Conservation (phyloP, 2,797 vertebrate species). For the Pagetopsis macropterus region DNA sequence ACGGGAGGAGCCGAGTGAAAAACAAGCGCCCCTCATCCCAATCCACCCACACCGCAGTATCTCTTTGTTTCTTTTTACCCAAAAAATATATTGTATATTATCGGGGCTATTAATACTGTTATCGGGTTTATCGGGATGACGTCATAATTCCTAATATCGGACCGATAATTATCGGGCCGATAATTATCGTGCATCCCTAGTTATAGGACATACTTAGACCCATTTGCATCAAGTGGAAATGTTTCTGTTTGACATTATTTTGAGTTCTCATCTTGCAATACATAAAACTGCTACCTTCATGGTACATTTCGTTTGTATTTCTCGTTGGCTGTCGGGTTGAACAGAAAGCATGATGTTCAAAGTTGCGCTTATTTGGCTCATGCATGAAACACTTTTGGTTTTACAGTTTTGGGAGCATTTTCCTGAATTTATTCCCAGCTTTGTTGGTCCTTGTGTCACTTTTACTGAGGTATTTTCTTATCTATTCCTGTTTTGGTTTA, state of each 20-base stretch:
- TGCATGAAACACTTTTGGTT: constrained; percentile 58
- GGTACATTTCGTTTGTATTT: constrained; percentile 23
- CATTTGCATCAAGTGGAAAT: constrained; percentile 38
- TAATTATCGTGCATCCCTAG: no score
- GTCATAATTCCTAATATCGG: no score
- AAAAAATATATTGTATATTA: no score
- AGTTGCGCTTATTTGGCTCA: constrained; percentile 41
- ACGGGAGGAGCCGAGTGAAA: no score
- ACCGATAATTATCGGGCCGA: no score
- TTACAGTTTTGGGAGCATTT: constrained; percentile 11
- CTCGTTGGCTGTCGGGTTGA: constrained; percentile 47
- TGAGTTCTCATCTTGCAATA: constrained; percentile 45
- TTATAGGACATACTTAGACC: constrained; percentile 39
- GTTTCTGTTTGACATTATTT: constrained; percentile 39
- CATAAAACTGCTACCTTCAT: constrained; percentile 21
- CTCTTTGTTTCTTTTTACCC: no score
- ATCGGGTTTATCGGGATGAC: no score
- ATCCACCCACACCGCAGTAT: no score
- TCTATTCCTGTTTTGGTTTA: not conserved
- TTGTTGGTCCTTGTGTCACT: constrained; percentile 31
- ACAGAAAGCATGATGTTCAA: constrained; percentile 66
- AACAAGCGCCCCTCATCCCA: no score
- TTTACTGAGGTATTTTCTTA: not conserved
- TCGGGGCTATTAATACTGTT: no score
- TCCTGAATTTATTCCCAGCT: constrained; percentile 14